phyloP scores from a whole-genome alignment of 2,113 vertebrate species.

The Mesoclemmys tuberculata region DNA sequence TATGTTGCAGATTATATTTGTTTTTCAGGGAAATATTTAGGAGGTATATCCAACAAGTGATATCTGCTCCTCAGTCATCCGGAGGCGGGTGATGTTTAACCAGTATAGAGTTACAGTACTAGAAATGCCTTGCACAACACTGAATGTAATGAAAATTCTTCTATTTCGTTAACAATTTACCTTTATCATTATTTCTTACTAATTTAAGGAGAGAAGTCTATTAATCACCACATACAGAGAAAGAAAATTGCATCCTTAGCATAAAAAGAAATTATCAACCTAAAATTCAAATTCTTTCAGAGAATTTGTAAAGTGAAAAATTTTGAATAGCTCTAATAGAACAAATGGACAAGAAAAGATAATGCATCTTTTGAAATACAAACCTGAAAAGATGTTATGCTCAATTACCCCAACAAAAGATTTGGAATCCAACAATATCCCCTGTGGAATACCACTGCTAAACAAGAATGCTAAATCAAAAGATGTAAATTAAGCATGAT shows the following conservation, averaged over 20 bases:
- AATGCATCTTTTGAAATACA: slow-evolving; percentile 78
- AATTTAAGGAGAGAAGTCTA: slow-evolving; percentile 78
- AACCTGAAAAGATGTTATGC: slow-evolving; percentile 81
- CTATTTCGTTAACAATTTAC: slow-evolving; percentile 73
- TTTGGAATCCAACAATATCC: slow-evolving; percentile 76
- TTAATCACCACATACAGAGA: slow-evolving; percentile 74
- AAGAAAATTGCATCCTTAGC: slow-evolving; percentile 75
- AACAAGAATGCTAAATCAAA: slow-evolving; percentile 80
- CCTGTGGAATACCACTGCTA: slow-evolving; percentile 72
- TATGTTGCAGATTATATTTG: slow-evolving; percentile 69
- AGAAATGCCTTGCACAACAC: slow-evolving; percentile 54
- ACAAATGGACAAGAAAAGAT: slow-evolving; percentile 73
- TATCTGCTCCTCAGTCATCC: slow-evolving; percentile 44
- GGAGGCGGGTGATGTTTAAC: slow-evolving; percentile 18
- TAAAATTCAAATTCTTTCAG: slow-evolving; percentile 74
- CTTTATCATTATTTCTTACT: slow-evolving; percentile 65
- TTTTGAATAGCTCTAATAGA: slow-evolving; percentile 72
- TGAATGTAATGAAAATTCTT: slow-evolving; percentile 71
- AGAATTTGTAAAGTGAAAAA: slow-evolving; percentile 57
- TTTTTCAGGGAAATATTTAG: slow-evolving; percentile 70
- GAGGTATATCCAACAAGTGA: slow-evolving; percentile 56
- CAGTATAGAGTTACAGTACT: slow-evolving; percentile 53
- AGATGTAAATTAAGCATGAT: slow-evolving; percentile 71
- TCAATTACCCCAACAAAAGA: slow-evolving; percentile 83
- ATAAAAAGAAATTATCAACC: slow-evolving; percentile 81